Evolutionary conservation across 2,888 invertebrate species (phyloP).

Genomic region (Coenonympha glycerion): DNA sequence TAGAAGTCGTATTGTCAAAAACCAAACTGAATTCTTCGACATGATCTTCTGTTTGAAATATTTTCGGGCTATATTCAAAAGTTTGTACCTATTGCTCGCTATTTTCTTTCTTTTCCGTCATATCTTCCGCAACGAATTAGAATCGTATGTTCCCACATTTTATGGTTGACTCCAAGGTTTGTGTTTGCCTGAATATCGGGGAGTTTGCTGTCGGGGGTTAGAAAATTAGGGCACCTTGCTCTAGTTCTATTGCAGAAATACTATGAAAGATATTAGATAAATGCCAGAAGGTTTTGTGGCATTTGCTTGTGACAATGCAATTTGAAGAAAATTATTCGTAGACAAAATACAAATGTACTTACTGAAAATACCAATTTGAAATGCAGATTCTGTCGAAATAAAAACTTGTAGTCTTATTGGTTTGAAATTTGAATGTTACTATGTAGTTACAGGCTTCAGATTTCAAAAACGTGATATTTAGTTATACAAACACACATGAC

Average conservation of each 20-base stretch:
- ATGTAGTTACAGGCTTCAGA: too few species aligned
- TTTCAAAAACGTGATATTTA: too few species aligned
- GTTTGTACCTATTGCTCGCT: not conserved
- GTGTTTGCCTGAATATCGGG: not conserved
- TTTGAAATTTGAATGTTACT: too few species aligned
- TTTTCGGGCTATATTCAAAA: too few species aligned
- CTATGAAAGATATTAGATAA: not conserved
- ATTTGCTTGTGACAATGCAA: not conserved
- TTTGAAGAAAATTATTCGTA: not conserved
- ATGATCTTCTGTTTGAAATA: too few species aligned
- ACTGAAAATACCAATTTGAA: too few species aligned
- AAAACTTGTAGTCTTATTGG: too few species aligned
- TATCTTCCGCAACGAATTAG: not conserved
- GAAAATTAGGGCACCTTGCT: conserved; percentile 6
- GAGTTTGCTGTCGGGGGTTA: not conserved
- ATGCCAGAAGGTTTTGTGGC: not conserved
- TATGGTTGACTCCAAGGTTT: not conserved
- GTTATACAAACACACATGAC: too few species aligned
- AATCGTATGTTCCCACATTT: not conserved
- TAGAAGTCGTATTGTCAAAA: too few species aligned
- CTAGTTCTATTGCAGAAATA: conserved; percentile 3
- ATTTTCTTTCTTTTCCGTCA: conserved; percentile 5
- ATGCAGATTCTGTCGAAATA: too few species aligned
- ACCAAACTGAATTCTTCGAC: too few species aligned
- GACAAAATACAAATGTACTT: not conserved